phyloP scores from a whole-genome alignment of 1,140 invertebrate genomes.

The Pachyrhynchus sulphureomaculatus region DNA sequence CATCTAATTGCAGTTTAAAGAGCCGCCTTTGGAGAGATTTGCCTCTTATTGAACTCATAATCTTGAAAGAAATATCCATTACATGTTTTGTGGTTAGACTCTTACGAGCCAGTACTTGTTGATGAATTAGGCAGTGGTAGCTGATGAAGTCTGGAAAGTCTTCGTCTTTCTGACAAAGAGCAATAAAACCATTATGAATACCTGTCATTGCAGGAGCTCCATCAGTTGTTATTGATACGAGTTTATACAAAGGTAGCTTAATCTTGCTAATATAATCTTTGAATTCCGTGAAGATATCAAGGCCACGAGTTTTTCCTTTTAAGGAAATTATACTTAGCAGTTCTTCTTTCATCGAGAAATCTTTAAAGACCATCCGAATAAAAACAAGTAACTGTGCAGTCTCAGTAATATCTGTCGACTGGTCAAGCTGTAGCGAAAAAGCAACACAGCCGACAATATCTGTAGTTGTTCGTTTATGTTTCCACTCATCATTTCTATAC shows the following conservation, averaged over 20 bases:
- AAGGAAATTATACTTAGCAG: slow-evolving; percentile 43
- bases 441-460: slow-evolving; percentile 30
- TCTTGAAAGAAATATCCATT: slow-evolving; percentile 47
- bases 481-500: slow-evolving; percentile 32
- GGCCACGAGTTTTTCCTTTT: slow-evolving; percentile 42
- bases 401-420: slow-evolving; percentile 28
- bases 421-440: slow-evolving; percentile 43
- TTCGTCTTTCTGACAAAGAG: slow-evolving; percentile 40
- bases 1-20: slow-evolving; percentile 40
- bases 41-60: slow-evolving; percentile 46
- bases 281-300: slow-evolving; percentile 45
- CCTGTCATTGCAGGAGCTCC: slow-evolving; percentile 19
- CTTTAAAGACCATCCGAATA: slow-evolving; percentile 42
- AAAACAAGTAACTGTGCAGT: slow-evolving; percentile 16
- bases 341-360: slow-evolving; percentile 47
- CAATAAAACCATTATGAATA: slow-evolving; percentile 41
- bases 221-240: slow-evolving; percentile 47
- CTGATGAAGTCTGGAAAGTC: slow-evolving; percentile 42
- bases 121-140: slow-evolving; percentile 48
- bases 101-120: slow-evolving; percentile 31
- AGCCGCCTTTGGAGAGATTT: slow-evolving; percentile 43
- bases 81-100: slow-evolving; percentile 45
- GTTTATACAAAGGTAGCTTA: slow-evolving; percentile 42
- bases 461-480: slow-evolving; percentile 36
- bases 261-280: slow-evolving; percentile 38